Conservation (phyloP, 2,797 vertebrate genomes). For the Rhodeus uyekii region DNA sequence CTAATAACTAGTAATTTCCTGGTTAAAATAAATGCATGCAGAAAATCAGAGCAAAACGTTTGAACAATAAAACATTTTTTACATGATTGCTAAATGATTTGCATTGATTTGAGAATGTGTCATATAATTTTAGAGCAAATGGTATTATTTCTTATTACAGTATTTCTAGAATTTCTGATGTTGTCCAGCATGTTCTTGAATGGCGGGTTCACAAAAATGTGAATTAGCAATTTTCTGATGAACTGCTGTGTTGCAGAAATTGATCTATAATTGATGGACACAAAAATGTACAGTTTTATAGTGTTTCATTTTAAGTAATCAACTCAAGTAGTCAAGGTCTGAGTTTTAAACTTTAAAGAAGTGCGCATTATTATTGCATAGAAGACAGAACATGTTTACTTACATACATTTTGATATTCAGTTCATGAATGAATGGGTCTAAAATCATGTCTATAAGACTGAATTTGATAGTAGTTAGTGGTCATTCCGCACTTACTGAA, state of each 20-base stretch:
- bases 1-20: no score
- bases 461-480: not conserved
- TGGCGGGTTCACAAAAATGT: not conserved
- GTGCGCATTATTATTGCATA: not conserved
- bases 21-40: no score
- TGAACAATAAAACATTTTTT: not conserved
- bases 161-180: not conserved
- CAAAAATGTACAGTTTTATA: not conserved
- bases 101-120: not conserved
- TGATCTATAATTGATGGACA: not conserved
- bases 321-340: not conserved
- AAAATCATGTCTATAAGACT: not conserved
- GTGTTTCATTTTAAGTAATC: not conserved
- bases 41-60: not conserved
- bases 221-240: not conserved
- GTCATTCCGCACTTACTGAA: not conserved
- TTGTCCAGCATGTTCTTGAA: not conserved
- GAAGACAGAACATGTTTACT: not conserved
- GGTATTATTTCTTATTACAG: not conserved
- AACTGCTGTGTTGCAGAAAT: not conserved
- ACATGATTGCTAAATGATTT: not conserved
- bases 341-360: not conserved
- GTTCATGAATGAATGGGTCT: conserved; percentile 20
- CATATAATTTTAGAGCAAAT: not conserved
- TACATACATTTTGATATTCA: not conserved